Evolutionary conservation across 2,888 invertebrate genomes (phyloP).

Genomic region (Elmis aenea): DNA sequence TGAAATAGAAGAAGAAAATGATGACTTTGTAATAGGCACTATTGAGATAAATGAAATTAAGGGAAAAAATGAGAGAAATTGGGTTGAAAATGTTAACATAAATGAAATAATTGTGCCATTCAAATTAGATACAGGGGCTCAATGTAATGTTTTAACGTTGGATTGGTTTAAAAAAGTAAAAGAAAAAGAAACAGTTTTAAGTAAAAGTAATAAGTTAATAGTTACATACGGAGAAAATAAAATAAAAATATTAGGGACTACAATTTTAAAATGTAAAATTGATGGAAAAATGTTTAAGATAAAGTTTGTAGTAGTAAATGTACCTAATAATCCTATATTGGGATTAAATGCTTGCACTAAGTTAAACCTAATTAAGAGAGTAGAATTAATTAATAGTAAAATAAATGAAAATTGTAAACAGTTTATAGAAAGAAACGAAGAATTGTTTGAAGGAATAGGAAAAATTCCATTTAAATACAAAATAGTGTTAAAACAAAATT

Average conservation of each 20-base stretch:
- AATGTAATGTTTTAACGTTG: too few relatives aligned
- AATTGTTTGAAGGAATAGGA: slow-evolving; percentile 13
- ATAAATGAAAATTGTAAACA: slow-evolving; percentile 4
- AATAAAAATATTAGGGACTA: not conserved
- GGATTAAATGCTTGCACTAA: slow-evolving; percentile 9
- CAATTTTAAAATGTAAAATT: not conserved
- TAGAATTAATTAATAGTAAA: too few relatives aligned
- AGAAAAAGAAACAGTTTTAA: not conserved
- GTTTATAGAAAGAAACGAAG: slow-evolving; percentile 7
- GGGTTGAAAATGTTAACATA: too few relatives aligned
- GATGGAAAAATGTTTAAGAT: not conserved
- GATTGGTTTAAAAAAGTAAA: too few relatives aligned
- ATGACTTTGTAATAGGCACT: too few relatives aligned
- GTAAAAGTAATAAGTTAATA: slow-evolving; percentile 1
- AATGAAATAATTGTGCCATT: too few relatives aligned
- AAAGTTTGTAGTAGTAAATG: slow-evolving; percentile 2
- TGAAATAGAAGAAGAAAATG: slow-evolving; percentile 3
- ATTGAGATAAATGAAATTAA: too few relatives aligned
- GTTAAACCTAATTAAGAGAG: slow-evolving; percentile 6
- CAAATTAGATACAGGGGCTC: too few relatives aligned
- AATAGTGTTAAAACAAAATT: slow-evolving; percentile 10
- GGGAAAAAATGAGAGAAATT: too few relatives aligned
- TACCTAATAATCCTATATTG: slow-evolving; percentile 4
- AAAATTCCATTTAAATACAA: slow-evolving; percentile 7
- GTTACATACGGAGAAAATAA: too few relatives aligned